These are phyloP conservation scores for Heterodera carotae DNA, from an alignment of 1,140 invertebrate genomes.

Conservation along the genomic window DNA sequence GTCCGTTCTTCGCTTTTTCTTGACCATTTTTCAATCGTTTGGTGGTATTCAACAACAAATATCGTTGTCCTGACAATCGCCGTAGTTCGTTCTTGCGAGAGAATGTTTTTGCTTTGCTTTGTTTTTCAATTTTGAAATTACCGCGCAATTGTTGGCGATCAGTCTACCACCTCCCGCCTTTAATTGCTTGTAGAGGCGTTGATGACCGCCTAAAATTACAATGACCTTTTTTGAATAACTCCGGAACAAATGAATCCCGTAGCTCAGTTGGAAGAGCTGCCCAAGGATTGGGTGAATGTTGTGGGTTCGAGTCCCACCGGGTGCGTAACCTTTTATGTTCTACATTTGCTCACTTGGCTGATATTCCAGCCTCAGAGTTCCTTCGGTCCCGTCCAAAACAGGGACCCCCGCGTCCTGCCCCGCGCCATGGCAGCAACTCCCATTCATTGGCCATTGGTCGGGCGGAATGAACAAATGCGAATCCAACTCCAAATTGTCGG, in stretches of 20 bases:
- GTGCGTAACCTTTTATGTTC: not conserved
- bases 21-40: no score
- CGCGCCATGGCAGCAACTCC: not conserved
- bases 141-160: not conserved
- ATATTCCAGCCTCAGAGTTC: slow-evolving; percentile 9
- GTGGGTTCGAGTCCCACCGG: no score
- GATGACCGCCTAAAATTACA: not conserved
- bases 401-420: not conserved
- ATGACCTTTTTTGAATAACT: not conserved
- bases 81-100: not conserved
- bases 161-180: not conserved
- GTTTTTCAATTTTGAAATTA: not conserved
- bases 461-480: slow-evolving; percentile 10
- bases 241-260: no score
- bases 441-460: not conserved
- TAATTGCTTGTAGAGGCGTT: not conserved
- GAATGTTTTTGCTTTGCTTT: not conserved
- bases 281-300: no score
- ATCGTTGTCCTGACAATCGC: no score
- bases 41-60: no score
- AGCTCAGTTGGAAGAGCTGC: no score
- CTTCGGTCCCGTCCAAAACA: not conserved
- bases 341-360: not conserved
- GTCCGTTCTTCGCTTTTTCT: no score
- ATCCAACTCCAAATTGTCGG: not conserved